Percentiles rank a stretch among this genome's conserved stretches.
Evolutionary conservation across 2,888 invertebrate genomes (phyloP).

Genomic region (Leptopilina drosophilae): DNA sequence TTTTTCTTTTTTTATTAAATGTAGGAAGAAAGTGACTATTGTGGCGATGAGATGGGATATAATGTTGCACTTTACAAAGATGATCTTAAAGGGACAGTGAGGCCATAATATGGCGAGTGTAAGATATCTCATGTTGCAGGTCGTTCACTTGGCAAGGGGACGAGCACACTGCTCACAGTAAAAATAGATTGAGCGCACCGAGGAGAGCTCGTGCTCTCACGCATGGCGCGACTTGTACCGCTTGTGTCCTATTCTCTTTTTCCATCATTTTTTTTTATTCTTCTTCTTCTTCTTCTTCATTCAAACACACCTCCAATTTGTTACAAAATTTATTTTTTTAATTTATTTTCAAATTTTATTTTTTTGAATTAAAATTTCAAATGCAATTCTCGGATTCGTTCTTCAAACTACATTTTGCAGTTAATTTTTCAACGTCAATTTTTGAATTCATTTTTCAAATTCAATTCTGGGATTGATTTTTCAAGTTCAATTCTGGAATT

Average conservation of each 20-base stretch:
- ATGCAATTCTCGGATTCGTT: too few species aligned
- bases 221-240: slow-evolving; percentile 57
- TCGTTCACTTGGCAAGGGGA: slow-evolving; percentile 75
- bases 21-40: too few species aligned
- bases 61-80: slow-evolving; percentile 15
- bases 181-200: slow-evolving; percentile 74
- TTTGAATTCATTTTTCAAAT: too few species aligned
- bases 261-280: neutral
- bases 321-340: neutral
- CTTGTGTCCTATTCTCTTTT: slow-evolving; percentile 40
- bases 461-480: too few species aligned
- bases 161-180: slow-evolving; percentile 62
- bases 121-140: slow-evolving; percentile 75
- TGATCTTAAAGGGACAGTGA: slow-evolving; percentile 39
- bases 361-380: too few species aligned
- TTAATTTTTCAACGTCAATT: too few species aligned
- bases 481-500: too few species aligned
- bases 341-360: too few species aligned
- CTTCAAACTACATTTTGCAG: too few species aligned
- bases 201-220: slow-evolving; percentile 66
- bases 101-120: slow-evolving; percentile 51
- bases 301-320: neutral
- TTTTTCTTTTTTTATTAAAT: neutral
- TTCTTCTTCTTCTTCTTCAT: too few species aligned
- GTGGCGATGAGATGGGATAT: neutral